Evolutionary conservation across 2,113 vertebrate genomes (phyloP), one percentile per base, ranked within the genome.

Genomic region (Bubalus kerabau): DNA sequence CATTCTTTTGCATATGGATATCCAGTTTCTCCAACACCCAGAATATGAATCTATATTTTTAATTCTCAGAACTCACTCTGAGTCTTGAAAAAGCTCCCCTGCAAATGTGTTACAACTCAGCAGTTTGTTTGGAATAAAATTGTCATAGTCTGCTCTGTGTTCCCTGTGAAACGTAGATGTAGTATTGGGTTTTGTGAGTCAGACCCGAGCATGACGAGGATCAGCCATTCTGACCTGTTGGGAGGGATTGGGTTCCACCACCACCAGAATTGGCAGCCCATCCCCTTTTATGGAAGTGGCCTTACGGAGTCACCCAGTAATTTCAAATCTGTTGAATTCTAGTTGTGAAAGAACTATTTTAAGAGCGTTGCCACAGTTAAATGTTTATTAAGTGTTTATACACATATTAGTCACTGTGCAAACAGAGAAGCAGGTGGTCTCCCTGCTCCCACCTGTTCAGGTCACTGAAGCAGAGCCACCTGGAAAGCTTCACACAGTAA

Each of bases 361-460:
- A 84, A 97, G 62, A 95, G 91, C 80, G 87, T 64, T 88, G 93
- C 91, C 94, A 91, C 59, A 89, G 93, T 95, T 80, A 83, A 96
- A 96, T 97, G 97, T 97, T 97, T 97, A 97, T 94, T 97, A 82
- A 91, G 88, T 97, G 98, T 98, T 97, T 97, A 96, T 97, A 95
- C 98, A 97, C 67, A 91, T 92, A 87, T 97, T 97, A 93, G 96
- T 98, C 97, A 97, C 93, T 94, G 93, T 93, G 86, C 94, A 98
- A 97, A 97, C 97, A 98, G 86, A 97, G 82, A 86, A 91, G 93
- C 97, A 97, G 97, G 97, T 97, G 90, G 95, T 97, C 97, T 88
- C 92, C 59, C 0, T 85, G 26, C 26, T 94, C 82, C 91, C 96
- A 97, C 98, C 98, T 96, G 96, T 92, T 97, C 91, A 84, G 91